Percentiles rank a stretch among this genome's conserved stretches.
These are phyloP conservation scores for Propithecus deckenii DNA, from an alignment of 2,797 vertebrate genomes.

Conservation along the genomic window DNA sequence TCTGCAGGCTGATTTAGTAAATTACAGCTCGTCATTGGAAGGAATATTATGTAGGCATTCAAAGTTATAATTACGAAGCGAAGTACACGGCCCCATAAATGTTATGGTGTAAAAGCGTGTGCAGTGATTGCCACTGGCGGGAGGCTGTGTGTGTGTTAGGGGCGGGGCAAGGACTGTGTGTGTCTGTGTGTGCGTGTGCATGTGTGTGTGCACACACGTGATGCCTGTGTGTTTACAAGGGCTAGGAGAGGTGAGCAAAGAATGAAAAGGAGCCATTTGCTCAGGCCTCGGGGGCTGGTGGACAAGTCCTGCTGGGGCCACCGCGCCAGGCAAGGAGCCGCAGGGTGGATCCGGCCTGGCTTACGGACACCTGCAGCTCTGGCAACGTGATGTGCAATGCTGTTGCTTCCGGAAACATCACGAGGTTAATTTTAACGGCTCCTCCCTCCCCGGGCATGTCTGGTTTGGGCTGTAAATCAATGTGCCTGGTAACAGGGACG, in stretches of 20 bases:
- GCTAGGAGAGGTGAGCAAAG: background rate
- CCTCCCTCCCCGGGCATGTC: accelerated
- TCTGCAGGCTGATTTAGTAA: too few relatives aligned
- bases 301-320: background rate
- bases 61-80: background rate
- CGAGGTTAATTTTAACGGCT: accelerated
- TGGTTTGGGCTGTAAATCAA: background rate
- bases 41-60: background rate
- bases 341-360: background rate
- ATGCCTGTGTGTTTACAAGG: background rate
- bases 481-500: accelerated
- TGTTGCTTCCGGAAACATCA: accelerated
- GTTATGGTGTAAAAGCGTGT: background rate
- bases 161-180: background rate
- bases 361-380: background rate
- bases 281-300: background rate
- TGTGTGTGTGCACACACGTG: background rate
- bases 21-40: accelerated
- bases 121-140: accelerated
- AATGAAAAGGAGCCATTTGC: background rate
- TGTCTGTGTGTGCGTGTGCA: accelerated
- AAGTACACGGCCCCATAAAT: too few relatives aligned
- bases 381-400: accelerated
- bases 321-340: accelerated
- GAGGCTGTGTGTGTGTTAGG: too few relatives aligned